These are phyloP conservation scores for Latrodectus hesperus DNA, from an alignment of 2,888 invertebrate species.

Conservation along the genomic window DNA sequence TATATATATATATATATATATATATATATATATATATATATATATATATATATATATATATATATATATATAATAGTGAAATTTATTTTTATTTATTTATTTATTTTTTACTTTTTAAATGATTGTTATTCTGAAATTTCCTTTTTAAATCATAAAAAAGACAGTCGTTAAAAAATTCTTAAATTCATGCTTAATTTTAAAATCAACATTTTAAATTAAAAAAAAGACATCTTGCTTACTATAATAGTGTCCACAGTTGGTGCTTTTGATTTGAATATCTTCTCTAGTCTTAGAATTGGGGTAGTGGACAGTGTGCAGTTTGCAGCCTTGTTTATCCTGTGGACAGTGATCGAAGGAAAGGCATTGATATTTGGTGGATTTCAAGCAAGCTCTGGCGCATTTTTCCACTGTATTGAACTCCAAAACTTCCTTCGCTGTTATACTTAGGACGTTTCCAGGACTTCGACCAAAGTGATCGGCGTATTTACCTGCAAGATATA, in stretches of 20 bases:
- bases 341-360: slow-evolving; percentile 62
- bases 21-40: no score
- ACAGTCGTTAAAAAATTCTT: no score
- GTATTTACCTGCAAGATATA: slow-evolving; percentile 42
- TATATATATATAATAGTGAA: no score
- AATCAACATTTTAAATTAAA: no score
- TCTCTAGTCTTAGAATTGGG: slow-evolving; percentile 25
- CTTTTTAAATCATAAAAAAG: no score
- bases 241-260: slow-evolving; percentile 55
- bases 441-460: slow-evolving; percentile 27
- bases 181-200: no score
- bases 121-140: no score
- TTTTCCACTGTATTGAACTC: slow-evolving; percentile 11
- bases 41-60: no score
- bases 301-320: slow-evolving; percentile 44
- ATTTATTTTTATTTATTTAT: no score
- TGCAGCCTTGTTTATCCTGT: slow-evolving; percentile 11
- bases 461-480: slow-evolving; percentile 44
- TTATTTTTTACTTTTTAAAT: no score
- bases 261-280: neutral
- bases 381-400: slow-evolving; percentile 49
- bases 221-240: slow-evolving; percentile 22
- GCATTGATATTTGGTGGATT: slow-evolving; percentile 28
- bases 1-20: no score
- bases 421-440: slow-evolving; percentile 19